Base-by-base conservation (phyloP, 2,888 invertebrate species). In the Mycogona germanica region DNA sequence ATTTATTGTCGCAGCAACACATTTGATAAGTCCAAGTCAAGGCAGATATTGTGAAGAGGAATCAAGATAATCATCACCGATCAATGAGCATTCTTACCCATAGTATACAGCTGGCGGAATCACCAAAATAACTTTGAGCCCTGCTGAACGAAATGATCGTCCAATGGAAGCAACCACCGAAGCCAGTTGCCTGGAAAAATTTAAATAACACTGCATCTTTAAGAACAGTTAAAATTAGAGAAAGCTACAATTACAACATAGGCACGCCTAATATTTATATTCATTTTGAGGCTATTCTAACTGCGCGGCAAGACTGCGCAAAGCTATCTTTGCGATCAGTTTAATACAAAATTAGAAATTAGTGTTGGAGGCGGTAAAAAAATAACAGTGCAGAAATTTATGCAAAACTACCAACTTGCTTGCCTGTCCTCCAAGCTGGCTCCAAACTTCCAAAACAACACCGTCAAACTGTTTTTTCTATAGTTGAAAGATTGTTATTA, bases 401-500 rank as follows among this genome's bases (percentile, higher is more conserved):
- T 19, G 28, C 17, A 44, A 9, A 25, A 14, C 17, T 40, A 42
- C 19, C 29, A 38, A 57, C 57, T 30, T 54, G 59, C 76, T 72
- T 1, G 77, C 73, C 64, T 81, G 73, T 61, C 83, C 76, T 62
- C 83, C 78, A 65, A 89, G 73, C 70, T 89, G 88, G 19, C 86
- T 82, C 81, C 93, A 87, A 49, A 93, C 77, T 72, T 97, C 96
- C 3, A 97, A 67, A 1, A 93, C 89, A 35, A 86, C 78, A 1
- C 97, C 97, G 70, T 88, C 82, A 70, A 96, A 91, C 59, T 81
- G 78, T 71, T 86, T 79, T 28, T 21, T 21, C 37, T 47, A 42
- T 21, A 42, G 29, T 25, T 9, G 28, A 25, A 25, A 46, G 7
- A 41, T 12, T 14, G 9, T 14, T 14, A 14, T 12, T 17, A 41